phyloP scores from a whole-genome alignment of 2,113 vertebrate species.

The Mus pahari region DNA sequence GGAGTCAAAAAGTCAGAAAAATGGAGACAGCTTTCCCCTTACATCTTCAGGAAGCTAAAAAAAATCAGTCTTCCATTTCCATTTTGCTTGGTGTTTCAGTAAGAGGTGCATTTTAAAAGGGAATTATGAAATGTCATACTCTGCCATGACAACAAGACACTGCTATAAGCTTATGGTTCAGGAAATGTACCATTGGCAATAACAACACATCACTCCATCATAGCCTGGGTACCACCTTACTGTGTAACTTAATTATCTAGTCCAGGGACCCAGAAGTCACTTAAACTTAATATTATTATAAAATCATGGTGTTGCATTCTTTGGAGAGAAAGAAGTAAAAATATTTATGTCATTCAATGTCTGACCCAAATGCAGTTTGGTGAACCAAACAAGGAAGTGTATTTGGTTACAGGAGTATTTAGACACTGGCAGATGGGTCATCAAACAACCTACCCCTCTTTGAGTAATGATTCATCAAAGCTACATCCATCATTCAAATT shows the following conservation, averaged over 20 bases:
- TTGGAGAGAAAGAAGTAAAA: background rate
- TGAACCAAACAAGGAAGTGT: background rate
- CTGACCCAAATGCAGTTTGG: background rate
- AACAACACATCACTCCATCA: fast-evolving
- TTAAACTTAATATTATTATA: background rate
- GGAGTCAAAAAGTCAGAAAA: background rate
- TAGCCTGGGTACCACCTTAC: background rate
- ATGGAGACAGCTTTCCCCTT: fast-evolving
- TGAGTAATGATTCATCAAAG: background rate
- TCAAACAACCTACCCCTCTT: too few relatives aligned
- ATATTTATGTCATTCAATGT: background rate
- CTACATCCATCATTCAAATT: background rate
- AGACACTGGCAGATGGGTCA: background rate
- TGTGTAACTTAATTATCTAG: background rate
- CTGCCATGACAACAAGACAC: background rate
- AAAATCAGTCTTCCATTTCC: background rate
- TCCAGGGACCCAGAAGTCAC: too few relatives aligned
- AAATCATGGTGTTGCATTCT: background rate
- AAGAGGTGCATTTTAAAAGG: background rate
- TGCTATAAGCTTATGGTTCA: fast-evolving
- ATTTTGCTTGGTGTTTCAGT: background rate
- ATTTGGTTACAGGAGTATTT: background rate
- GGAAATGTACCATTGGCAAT: background rate
- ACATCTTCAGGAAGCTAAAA: background rate
- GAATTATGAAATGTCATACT: background rate